Evolutionary conservation across 2,113 vertebrate species (phyloP).

Genomic region (Oryzias melastigma): DNA sequence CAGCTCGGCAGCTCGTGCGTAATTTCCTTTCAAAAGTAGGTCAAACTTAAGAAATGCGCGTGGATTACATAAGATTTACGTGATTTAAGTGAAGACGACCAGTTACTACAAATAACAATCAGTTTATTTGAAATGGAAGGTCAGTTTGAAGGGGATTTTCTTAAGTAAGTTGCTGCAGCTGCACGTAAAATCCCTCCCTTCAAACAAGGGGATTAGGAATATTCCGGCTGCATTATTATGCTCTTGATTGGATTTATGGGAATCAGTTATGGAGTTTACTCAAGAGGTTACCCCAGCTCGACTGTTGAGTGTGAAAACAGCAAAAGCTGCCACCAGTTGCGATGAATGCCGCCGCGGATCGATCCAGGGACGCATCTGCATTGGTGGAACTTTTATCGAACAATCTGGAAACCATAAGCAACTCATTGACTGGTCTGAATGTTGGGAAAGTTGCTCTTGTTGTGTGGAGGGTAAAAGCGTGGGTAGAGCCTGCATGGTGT

Average conservation of each 20-base stretch:
- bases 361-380: constrained; percentile 49
- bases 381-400: constrained; percentile 46
- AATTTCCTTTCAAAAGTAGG: constrained; percentile 28
- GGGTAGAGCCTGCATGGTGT: constrained; percentile 2
- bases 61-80: constrained; percentile 27
- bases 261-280: constrained; percentile 31
- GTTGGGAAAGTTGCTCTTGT: constrained; percentile 7
- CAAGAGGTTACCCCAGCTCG: constrained; percentile 3
- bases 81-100: constrained; percentile 33
- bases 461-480: constrained; percentile 9
- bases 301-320: constrained; percentile 11
- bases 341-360: constrained; percentile 27
- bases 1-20: constrained; percentile 63
- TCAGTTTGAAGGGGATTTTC: constrained; percentile 9
- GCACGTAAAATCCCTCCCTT: constrained; percentile 7
- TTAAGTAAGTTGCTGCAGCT: not conserved
- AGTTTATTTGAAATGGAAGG: constrained; percentile 5
- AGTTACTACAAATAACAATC: not conserved
- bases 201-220: constrained; percentile 38
- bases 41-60: constrained; percentile 38
- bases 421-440: constrained; percentile 41
- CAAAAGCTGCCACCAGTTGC: constrained; percentile 53
- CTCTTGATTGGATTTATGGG: constrained; percentile 45
- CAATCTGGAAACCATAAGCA: constrained; percentile 55
- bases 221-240: constrained; percentile 26